Conservation (phyloP, 2,797 vertebrate species). For the Cetoscarus ocellatus region DNA sequence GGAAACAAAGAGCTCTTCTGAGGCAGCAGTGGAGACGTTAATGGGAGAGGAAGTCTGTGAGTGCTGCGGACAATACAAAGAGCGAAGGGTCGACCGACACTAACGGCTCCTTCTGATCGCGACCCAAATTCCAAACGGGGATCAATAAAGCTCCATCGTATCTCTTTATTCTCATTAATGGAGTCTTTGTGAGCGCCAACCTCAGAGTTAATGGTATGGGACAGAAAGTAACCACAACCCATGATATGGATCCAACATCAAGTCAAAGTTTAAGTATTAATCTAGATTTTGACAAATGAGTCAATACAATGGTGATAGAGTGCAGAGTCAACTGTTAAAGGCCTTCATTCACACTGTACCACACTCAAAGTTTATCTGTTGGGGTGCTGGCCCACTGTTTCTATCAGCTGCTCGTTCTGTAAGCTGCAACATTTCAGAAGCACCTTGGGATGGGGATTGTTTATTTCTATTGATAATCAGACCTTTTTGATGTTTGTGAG, state of each 20-base stretch:
- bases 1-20: slow-evolving; percentile 50
- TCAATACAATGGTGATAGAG: background rate
- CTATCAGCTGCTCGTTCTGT: too few relatives aligned
- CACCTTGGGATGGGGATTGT: too few relatives aligned
- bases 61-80: slow-evolving; percentile 28
- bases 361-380: too few relatives aligned
- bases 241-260: background rate
- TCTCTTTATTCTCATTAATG: slow-evolving; percentile 1
- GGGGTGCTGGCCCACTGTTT: too few relatives aligned
- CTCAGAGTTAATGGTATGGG: background rate
- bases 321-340: too few relatives aligned
- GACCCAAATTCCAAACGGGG: slow-evolving; percentile 14
- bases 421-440: too few relatives aligned
- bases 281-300: background rate
- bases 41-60: slow-evolving; percentile 45
- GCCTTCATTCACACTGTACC: too few relatives aligned
- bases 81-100: slow-evolving; percentile 1
- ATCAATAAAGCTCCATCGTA: slow-evolving; percentile 20
- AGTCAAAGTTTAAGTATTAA: background rate
- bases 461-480: too few relatives aligned
- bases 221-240: background rate
- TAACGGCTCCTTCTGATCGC: slow-evolving; percentile 18
- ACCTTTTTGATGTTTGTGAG: too few relatives aligned
- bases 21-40: slow-evolving; percentile 40
- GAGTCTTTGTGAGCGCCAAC: slow-evolving; percentile 1